Conservation (phyloP, 1,140 invertebrate genomes). For the Magallana angulata region DNA sequence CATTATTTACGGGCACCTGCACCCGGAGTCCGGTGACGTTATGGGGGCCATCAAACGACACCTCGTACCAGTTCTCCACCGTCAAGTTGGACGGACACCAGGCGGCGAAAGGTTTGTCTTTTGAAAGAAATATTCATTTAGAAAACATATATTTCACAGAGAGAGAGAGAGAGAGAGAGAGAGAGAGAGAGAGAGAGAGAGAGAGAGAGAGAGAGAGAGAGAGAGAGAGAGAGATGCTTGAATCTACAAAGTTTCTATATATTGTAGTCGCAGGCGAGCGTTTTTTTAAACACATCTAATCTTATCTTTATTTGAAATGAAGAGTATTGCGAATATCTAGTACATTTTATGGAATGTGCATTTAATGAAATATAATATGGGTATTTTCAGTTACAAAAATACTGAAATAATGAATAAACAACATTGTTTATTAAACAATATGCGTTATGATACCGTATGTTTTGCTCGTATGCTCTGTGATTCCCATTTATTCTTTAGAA, state of each 20-base stretch:
- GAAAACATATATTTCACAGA: not conserved
- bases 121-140: not conserved
- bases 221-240: not conserved
- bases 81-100: constrained; percentile 56
- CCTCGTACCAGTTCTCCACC: constrained; percentile 58
- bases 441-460: no score
- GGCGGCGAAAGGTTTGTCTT: constrained; percentile 48
- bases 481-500: no score
- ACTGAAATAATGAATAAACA: no score
- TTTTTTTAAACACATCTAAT: no score
- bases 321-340: no score
- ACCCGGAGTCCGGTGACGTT: constrained; percentile 47
- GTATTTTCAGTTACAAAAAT: no score
- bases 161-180: not conserved
- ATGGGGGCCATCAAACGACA: constrained; percentile 50
- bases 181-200: not conserved
- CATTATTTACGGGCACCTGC: constrained; percentile 46
- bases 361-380: no score
- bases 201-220: not conserved
- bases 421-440: no score
- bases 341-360: no score
- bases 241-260: not conserved
- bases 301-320: no score
- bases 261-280: no score
- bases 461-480: no score